Conservation (phyloP, 2,888 invertebrate species). For the Stramonita haemastoma region DNA sequence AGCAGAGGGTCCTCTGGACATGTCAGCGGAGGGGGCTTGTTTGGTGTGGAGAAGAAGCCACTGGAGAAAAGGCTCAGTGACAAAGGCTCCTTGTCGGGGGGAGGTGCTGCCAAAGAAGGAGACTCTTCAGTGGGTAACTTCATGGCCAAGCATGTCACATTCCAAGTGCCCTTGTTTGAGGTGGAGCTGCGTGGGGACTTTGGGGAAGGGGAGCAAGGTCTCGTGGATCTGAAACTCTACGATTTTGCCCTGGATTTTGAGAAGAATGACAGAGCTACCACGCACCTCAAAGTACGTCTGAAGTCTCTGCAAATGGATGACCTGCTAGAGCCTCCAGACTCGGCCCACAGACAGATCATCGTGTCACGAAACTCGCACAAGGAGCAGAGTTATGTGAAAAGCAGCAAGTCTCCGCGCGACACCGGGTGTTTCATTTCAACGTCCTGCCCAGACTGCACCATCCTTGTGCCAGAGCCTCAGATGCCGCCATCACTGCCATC, state of each 20-base stretch:
- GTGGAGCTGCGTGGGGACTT: conserved; percentile 75
- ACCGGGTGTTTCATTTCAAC: conserved; percentile 82
- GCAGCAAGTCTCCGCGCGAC: background rate
- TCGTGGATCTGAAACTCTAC: conserved; percentile 91
- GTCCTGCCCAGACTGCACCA: conserved; percentile 84
- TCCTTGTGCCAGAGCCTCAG: conserved; percentile 78
- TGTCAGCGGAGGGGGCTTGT: background rate
- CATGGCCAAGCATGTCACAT: conserved; percentile 63
- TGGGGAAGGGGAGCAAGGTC: conserved; percentile 74
- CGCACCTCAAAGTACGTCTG: conserved; percentile 85
- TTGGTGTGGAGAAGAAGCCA: conserved; percentile 22
- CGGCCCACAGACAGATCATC: conserved; percentile 90
- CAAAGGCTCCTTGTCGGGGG: background rate
- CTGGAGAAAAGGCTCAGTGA: conserved; percentile 31
- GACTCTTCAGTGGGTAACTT: conserved; percentile 46
- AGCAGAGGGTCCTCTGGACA: background rate
- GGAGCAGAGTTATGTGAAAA: conserved; percentile 42
- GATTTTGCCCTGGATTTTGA: conserved; percentile 89
- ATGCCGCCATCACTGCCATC: conserved; percentile 78
- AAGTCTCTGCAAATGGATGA: conserved; percentile 94
- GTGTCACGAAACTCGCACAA: conserved; percentile 60
- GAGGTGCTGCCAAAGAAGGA: background rate
- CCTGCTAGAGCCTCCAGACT: conserved; percentile 86
- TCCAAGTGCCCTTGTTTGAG: conserved; percentile 72
- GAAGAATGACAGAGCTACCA: conserved; percentile 84